A percentile compares a stretch with the other conserved stretches of the same genome.
phyloP scores from a whole-genome alignment of 2,113 vertebrate species.

The Mormyrus iriodes region DNA sequence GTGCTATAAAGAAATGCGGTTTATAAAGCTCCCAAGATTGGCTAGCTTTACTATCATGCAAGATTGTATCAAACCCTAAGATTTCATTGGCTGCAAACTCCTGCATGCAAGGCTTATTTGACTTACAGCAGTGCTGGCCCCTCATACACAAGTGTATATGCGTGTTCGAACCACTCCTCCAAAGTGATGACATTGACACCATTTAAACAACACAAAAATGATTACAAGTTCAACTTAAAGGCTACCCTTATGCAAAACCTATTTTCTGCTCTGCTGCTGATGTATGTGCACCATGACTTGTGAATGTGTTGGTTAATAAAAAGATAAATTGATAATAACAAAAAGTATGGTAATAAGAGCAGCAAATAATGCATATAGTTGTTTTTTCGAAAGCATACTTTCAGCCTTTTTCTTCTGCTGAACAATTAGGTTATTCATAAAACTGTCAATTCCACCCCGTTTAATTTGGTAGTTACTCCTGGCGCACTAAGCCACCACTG shows the following conservation, averaged over 20 bases:
- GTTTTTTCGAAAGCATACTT: slow-evolving; percentile 9
- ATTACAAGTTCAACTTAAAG: slow-evolving; percentile 33
- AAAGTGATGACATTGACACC: slow-evolving; percentile 35
- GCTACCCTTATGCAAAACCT: slow-evolving; percentile 26
- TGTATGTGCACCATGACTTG: slow-evolving; percentile 7
- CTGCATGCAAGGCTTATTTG: slow-evolving; percentile 34
- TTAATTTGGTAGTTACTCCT: slow-evolving; percentile 41
- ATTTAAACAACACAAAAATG: slow-evolving; percentile 35
- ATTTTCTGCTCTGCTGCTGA: slow-evolving; percentile 11
- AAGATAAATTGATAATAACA: not conserved
- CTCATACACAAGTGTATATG: slow-evolving; percentile 36
- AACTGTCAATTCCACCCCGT: slow-evolving; percentile 36
- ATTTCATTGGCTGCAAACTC: slow-evolving; percentile 37
- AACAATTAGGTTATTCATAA: slow-evolving; percentile 32
- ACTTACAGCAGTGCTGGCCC: slow-evolving; percentile 35
- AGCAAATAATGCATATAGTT: slow-evolving; percentile 24
- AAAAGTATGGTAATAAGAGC: not conserved
- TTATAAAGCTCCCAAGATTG: slow-evolving; percentile 21
- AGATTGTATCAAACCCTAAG: slow-evolving; percentile 31
- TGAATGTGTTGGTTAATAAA: slow-evolving; percentile 18
- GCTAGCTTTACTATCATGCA: slow-evolving; percentile 29
- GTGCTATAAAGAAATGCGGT: not conserved
- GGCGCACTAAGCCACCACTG: slow-evolving; percentile 25
- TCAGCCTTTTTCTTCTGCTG: slow-evolving; percentile 25
- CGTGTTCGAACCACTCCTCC: slow-evolving; percentile 34